A percentile compares a stretch with the other conserved stretches of the same genome.
These are phyloP conservation scores for Mallotus villosus DNA, from an alignment of 2,797 vertebrate genomes.

Conservation along the genomic window DNA sequence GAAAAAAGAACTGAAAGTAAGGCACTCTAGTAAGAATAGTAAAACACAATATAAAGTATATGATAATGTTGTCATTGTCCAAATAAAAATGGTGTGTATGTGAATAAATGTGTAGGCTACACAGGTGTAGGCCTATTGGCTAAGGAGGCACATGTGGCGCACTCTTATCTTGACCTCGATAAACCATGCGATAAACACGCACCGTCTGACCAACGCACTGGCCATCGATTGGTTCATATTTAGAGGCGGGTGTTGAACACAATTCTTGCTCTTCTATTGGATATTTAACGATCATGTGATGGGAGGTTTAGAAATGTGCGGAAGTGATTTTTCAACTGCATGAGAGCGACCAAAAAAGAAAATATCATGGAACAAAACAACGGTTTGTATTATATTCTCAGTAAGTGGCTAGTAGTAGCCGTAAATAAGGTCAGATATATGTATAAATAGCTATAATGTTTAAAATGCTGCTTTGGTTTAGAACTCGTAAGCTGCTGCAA, in stretches of 20 bases:
- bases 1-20: no score
- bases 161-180: neutral
- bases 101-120: no score
- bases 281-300: neutral
- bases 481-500: conserved; percentile 23
- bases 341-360: neutral
- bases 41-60: no score
- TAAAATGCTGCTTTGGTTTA: neutral
- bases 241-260: conserved; percentile 10
- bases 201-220: neutral
- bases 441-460: neutral
- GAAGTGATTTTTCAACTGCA: neutral
- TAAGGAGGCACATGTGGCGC: neutral
- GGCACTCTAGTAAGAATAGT: no score
- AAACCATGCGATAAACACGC: neutral
- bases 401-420: neutral
- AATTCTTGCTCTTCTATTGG: neutral
- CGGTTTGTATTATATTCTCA: conserved; percentile 31
- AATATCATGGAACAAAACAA: conserved; percentile 20
- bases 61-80: no score
- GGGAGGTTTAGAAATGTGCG: neutral
- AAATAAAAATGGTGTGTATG: no score
- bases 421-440: neutral
- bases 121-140: no score
- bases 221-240: neutral